These are phyloP conservation scores for Amblyjoppa proteus DNA, from an alignment of 2,888 invertebrate species.

Conservation along the genomic window DNA sequence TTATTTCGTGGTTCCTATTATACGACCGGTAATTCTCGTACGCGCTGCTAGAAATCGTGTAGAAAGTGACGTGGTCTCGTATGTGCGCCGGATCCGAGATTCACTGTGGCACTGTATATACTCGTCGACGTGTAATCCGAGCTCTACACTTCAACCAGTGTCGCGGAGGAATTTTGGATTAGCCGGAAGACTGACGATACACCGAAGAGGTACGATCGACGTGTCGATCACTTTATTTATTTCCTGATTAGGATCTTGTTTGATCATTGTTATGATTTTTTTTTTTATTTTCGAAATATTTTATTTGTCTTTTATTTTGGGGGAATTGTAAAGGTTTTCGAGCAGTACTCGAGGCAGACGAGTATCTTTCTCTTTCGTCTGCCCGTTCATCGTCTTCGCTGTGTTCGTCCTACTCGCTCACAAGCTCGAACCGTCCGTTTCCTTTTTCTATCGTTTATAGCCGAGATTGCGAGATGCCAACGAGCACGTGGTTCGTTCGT, in stretches of 20 bases:
- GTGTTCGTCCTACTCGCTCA: conserved; percentile 25
- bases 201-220: background rate
- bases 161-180: conserved; percentile 19
- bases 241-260: background rate
- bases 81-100: conserved; percentile 27
- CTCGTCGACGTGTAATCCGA: background rate
- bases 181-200: conserved; percentile 1
- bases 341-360: conserved; percentile 42
- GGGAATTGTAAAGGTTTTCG: conserved; percentile 2
- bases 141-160: conserved; percentile 8
- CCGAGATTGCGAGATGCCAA: conserved; percentile 48
- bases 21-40: conserved; percentile 41
- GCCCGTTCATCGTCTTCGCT: conserved; percentile 18
- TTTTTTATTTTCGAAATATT: background rate
- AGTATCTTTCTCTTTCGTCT: conserved; percentile 25
- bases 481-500: conserved; percentile 55
- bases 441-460: background rate
- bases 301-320: background rate
- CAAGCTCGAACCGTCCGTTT: conserved; percentile 21
- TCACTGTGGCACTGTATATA: background rate
- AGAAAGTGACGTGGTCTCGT: conserved; percentile 57
- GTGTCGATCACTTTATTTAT: background rate
- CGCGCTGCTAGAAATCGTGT: conserved; percentile 44
- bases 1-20: conserved; percentile 58
- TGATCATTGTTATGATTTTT: background rate